Conservation (phyloP, 2,113 vertebrate species). For the Cheirogaleus medius region DNA sequence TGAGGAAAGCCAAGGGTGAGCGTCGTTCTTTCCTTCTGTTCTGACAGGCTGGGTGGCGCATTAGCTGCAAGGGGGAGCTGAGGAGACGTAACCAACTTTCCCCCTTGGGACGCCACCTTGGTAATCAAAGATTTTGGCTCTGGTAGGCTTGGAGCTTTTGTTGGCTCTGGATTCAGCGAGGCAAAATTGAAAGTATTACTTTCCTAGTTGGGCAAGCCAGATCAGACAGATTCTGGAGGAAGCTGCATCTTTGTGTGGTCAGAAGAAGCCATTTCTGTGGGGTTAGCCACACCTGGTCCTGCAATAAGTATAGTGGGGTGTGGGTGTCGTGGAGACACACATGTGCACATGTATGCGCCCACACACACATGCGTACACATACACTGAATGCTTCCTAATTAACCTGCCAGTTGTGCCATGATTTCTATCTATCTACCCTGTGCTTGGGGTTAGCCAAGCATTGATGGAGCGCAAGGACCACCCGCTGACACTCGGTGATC, state of each 20-base stretch:
- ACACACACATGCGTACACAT: not conserved
- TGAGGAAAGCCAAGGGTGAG: conserved; percentile 76
- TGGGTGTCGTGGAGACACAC: not conserved
- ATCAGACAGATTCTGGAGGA: not conserved
- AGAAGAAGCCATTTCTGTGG: not conserved
- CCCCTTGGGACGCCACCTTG: not conserved
- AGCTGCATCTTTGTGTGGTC: not conserved
- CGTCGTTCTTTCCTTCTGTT: not conserved
- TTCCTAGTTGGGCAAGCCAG: not conserved
- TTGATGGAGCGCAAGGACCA: not conserved
- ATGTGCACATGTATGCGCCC: no score
- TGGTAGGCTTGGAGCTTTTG: not conserved
- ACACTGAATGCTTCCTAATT: not conserved
- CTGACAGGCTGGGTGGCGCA: not conserved
- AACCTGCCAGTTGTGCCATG: not conserved
- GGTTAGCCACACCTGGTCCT: not conserved
- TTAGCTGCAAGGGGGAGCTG: not conserved
- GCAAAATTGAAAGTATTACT: not conserved
- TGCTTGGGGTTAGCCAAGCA: not conserved
- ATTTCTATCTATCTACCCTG: not conserved
- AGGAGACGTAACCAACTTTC: not conserved
- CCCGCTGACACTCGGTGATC: no score
- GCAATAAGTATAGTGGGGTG: not conserved
- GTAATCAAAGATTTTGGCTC: not conserved
- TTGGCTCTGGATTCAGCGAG: not conserved